Evolutionary conservation across 2,797 vertebrate species (phyloP), one percentile per base, ranked within the genome.

Genomic region (Poeciliopsis presidionis): DNA sequence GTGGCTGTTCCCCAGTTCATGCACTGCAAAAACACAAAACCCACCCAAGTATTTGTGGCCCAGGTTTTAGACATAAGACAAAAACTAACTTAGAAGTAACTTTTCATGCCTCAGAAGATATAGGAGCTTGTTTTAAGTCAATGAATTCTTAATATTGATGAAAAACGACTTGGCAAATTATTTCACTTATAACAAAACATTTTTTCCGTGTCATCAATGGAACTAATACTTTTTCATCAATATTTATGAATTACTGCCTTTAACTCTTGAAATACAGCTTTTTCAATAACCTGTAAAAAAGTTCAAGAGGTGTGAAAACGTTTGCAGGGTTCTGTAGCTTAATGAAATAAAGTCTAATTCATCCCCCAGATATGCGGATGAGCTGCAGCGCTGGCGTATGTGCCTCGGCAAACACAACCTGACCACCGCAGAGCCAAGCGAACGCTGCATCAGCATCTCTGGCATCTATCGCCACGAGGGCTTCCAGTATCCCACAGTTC

Each of bases 341-440:
- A 1, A 69, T 25, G 22, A 41, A 25, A n/a, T 61, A 45, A 75
- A 46, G 11, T 74, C 39, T 75, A 3, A 55, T 80, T 80, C 76
- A 16, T 65, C 22, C n/a, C 79, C 43, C 81, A 97, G 96, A 57
- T 96, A 96, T 36, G 95, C 95, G 20, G 93, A 96, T 87, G 93
- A 96, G 89, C 90, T 96, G 67, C 89, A 94, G 28, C 94, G 95
- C 39, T 96, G 96, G 96, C 90, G 81, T 72, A 96, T 96, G 93
- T 96, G 95, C 85, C 87, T 96, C 3, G 95, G 95, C 72, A 96
- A 96, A 93, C 94, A 96, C 92, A 96, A 96, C 87, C 88, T 96
- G 89, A 96, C 95, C 57, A 55, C 85, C 80, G 81, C 87, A 0
- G 96, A 96, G 84, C 63, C 89, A 0, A 91, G 81, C 2, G 89